Evolutionary conservation across 2,113 vertebrate genomes (phyloP), one percentile per base, ranked within the genome.

Genomic region (Ammodytes dubius): DNA sequence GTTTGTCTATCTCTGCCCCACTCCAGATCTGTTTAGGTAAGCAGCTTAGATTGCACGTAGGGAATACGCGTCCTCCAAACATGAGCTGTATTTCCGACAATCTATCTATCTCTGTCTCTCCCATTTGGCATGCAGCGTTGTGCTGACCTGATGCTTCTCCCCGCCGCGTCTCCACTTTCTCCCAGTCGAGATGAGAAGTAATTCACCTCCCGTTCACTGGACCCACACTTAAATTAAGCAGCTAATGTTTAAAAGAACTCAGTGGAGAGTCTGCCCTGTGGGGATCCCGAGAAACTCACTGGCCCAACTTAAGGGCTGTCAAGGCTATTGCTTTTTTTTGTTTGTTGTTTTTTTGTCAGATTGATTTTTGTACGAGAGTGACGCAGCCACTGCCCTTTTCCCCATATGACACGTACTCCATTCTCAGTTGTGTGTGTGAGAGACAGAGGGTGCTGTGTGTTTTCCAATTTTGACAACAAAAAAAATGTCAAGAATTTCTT

Each of bases 191-290:
- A 88, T 66, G 83, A 87, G 90, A 83, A 85, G 81, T 84, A 72
- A 82, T 84, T 69, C 76, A 84, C 81, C 86, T 84, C 79, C 82
- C 87, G 85, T 88, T 89, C 84, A 82, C 77, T 91, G 90, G 84
- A 90, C 81, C 80, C 75, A 61, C 81, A 80, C 86, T 83, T 70
- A 87, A 92, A 90, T 94, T 88, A 93, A 92, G 90, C 72, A 90
- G 88, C 87, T 87, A 88, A 91, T 92, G 89, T 91, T 88, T 87
- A 91, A 92, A 90, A 88, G 87, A 90, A 90, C 79, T 86, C 78
- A 37, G 75, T 66, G 83, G 81, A 88, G 72, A 74, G 64, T 79
- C 37, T 81, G 73, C 82, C 80, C 84, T 69, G 78, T n/a, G 43
- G 83, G 72, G 76, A 82, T 82, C 52, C 50, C 2, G 53, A 79